phyloP scores from a whole-genome alignment of 2,888 invertebrate species.

The Sarcophaga subvicina region DNA sequence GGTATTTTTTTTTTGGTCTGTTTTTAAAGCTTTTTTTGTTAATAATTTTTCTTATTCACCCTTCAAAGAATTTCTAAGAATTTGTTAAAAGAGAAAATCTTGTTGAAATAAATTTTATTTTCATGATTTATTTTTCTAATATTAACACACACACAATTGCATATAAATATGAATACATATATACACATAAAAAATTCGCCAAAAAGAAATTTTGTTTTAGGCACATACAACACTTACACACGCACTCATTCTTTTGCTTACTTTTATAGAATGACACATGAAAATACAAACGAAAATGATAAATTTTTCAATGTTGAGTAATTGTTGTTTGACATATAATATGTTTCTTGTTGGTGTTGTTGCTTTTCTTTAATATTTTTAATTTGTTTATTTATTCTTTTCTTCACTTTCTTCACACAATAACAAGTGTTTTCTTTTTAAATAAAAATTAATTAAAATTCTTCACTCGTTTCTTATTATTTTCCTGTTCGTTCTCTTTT shows the following conservation, averaged over 20 bases:
- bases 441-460: conserved; percentile 46
- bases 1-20: too few species aligned
- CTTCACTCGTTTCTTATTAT: conserved; percentile 9
- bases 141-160: too few species aligned
- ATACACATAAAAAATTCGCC: too few species aligned
- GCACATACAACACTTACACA: not conserved
- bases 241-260: not conserved
- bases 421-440: conserved; percentile 47
- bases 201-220: not conserved
- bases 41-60: not conserved
- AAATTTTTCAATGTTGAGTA: conserved; percentile 65
- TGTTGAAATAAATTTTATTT: too few species aligned
- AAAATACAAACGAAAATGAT: conserved; percentile 31
- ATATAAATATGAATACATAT: too few species aligned
- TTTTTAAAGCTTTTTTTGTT: not conserved
- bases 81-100: not conserved
- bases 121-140: too few species aligned
- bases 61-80: not conserved
- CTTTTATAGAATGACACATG: conserved; percentile 14
- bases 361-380: conserved; percentile 10
- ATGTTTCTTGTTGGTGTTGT: conserved; percentile 2
- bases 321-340: conserved; percentile 43
- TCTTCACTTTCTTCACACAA: not conserved
- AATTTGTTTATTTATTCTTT: not conserved
- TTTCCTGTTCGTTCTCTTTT: conserved; percentile 6